Conservation (phyloP, 2,113 vertebrate genomes). For the Thalassarche chlororhynchos region DNA sequence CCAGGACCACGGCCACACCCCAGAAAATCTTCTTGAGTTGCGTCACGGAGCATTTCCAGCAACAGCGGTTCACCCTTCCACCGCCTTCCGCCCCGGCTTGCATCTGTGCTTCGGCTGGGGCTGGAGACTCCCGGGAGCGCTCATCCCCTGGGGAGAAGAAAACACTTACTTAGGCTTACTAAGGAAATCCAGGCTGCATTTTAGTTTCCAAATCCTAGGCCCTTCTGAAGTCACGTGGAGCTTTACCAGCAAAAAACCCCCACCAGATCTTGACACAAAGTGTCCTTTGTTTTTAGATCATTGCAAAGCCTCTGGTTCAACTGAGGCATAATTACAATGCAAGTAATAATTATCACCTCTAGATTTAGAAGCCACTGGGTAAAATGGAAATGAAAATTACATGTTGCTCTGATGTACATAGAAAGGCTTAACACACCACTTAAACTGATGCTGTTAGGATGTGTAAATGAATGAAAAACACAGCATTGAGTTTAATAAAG, state of each 20-base stretch:
- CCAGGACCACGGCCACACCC: constrained; percentile 89
- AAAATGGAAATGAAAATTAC: constrained; percentile 57
- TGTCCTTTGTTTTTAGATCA: constrained; percentile 19
- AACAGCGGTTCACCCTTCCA: constrained; percentile 75
- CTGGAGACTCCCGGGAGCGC: constrained; percentile 82
- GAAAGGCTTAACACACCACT: background rate
- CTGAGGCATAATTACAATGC: background rate
- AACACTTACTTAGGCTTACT: background rate
- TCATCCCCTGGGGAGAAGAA: constrained; percentile 85
- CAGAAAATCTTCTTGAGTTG: constrained; percentile 86
- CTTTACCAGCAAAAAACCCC: background rate
- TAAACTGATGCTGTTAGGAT: background rate
- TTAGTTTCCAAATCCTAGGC: background rate
- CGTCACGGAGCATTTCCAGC: constrained; percentile 78
- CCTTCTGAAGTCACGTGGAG: background rate
- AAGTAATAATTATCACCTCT: constrained; percentile 56
- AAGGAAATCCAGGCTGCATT: background rate
- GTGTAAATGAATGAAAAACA: constrained; percentile 11
- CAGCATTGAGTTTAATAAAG: background rate
- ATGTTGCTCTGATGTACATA: background rate
- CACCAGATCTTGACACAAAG: background rate
- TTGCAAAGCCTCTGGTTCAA: background rate
- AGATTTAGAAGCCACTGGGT: background rate
- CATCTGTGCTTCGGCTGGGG: constrained; percentile 81
- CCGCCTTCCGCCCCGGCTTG: constrained; percentile 72